Evolutionary conservation across 2,888 invertebrate genomes (phyloP), one percentile per base, ranked within the genome.

Genomic region (Caenorhabditis afra): DNA sequence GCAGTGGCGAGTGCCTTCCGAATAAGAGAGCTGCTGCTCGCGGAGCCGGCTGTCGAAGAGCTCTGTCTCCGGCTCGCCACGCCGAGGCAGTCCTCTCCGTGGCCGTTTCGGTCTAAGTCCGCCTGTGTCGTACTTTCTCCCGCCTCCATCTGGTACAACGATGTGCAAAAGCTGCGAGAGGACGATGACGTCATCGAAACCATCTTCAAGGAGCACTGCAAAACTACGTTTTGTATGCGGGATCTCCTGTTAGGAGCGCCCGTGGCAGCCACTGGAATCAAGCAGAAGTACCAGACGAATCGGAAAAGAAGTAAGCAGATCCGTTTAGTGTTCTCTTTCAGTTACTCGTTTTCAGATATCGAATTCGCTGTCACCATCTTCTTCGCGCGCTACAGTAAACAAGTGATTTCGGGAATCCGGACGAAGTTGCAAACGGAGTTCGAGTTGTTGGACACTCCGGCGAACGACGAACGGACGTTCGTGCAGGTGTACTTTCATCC

Each of bases 401-500:
- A 62, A 22, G 64, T 80, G 16, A 61, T 77, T 8, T 44, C 49
- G 12, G 41, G 47, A 23, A 7, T 73, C 1, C 50, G 44, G 1
- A 44, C 57, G 5, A 57, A 57, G 12, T 8, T 73, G n/a, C n/a
- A 23, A 8, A 67, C 49, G 14, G 59, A 70, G 18, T 68, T 65
- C 41, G 57, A 75, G 23, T 22, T 75, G 29, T 52, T 68, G 65
- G 62, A 82, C 47, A 82, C 81, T 0, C 79, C 77, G 3, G 79
- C 82, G 7, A 79, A 74, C n/a, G 87, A 87, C 58, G 87, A 87
- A 49, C 64, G 75, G 4, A 86, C 86, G 11, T 86, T 85, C 55
- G 83, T 88, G 10, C 87, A 88, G 67, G 87, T 88, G 11, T 88
- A 87, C 78, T 88, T 86, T 59, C 74, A 86, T 20, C 87, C 88